Evolutionary conservation across 2,113 vertebrate species (phyloP), one percentile per base, ranked within the genome.

Genomic region (Chamaetylas fuelleborni): DNA sequence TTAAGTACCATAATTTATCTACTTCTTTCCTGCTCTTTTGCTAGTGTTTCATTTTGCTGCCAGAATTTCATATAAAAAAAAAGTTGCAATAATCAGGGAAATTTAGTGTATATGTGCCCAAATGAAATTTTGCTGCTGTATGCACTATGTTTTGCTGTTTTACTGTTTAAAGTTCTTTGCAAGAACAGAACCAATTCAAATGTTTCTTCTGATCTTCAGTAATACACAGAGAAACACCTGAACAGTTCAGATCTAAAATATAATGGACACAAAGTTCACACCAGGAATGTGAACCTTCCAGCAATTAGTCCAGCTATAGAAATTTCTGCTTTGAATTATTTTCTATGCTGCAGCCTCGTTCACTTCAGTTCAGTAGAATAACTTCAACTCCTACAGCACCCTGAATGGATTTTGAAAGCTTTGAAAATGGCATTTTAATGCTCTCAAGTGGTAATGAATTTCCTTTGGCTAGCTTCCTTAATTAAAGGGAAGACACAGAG

Each of bases 381-480:
- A 50, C 8, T 23, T 14, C 4, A 12, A 15, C 7, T 77, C 38
- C 66, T 86, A 47, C 19, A 86, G 29, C 26, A 72, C 14, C 20
- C 29, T 51, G 58, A 77, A 84, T 8, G 26, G 24, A 73, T 93
- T 92, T 93, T 93, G 51, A 89, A 89, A 86, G 50, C 79, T 58
- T 79, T 72, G 36, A 69, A 92, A 90, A 85, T 40, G 13, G 3
- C 22, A 56, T 62, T 91, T 95, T 81, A 80, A 38, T 92, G 22
- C 31, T 83, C 38, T 86, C 19, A 73, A 81, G 81, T 86, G 28
- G 9, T 54, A 83, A 56, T 78, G 40, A 66, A 22, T 92, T 94
- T 95, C 74, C n/a, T 93, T 92, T 81, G 60, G 56, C 40, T 90
- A 86, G 56, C 62, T 92, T 47, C 29, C 23, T 92, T 93, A 93